Conservation (phyloP, 1,140 invertebrate species). For the Drosophila prosaltans region DNA sequence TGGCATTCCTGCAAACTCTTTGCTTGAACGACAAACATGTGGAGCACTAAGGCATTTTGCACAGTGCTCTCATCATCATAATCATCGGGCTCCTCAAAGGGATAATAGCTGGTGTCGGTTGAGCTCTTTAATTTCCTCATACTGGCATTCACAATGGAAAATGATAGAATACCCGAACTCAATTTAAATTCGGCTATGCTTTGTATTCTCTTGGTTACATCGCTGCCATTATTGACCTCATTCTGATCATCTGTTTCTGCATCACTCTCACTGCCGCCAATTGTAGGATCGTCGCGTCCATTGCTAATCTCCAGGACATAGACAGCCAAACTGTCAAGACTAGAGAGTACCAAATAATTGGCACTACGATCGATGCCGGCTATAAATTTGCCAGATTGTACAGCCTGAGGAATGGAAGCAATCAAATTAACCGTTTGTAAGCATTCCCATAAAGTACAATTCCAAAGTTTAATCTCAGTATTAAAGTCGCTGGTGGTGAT, state of each 20-base stretch:
- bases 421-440: conserved; percentile 92
- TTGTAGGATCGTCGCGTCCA: conserved; percentile 1
- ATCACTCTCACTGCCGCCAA: conserved; percentile 49
- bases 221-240: conserved; percentile 18
- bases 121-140: conserved; percentile 83
- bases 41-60: conserved; percentile 85
- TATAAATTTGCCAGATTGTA: conserved; percentile 85
- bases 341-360: conserved; percentile 92
- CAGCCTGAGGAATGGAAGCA: conserved; percentile 62
- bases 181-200: conserved; percentile 93
- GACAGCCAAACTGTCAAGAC: conserved; percentile 90
- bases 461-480: conserved; percentile 96
- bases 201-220: conserved; percentile 68
- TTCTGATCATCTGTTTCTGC: conserved; percentile 28
- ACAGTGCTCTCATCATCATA: conserved; percentile 81
- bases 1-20: conserved; percentile 94
- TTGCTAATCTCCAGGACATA: conserved; percentile 90
- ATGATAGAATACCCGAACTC: conserved; percentile 92
- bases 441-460: conserved; percentile 96
- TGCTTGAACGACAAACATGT: conserved; percentile 93
- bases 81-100: conserved; percentile 82
- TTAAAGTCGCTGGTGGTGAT: conserved; percentile 95
- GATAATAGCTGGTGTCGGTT: conserved; percentile 81
- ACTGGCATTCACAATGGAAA: conserved; percentile 92
- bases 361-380: conserved; percentile 92